These are phyloP conservation scores for Leptarthrus brevirostris DNA, from an alignment of 2,888 invertebrate genomes.

Conservation along the genomic window DNA sequence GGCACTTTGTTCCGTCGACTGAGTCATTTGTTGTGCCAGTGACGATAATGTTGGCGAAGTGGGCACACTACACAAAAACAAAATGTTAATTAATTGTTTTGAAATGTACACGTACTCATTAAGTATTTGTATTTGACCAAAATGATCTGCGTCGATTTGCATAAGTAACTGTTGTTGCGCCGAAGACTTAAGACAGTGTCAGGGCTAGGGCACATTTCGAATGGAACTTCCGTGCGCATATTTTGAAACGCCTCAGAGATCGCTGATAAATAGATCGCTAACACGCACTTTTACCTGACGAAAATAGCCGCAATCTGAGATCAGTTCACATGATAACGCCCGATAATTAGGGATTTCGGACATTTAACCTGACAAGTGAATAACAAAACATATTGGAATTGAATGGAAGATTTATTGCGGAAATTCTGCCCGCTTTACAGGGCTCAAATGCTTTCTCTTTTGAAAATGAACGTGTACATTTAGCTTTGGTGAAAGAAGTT, in stretches of 20 bases:
- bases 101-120: slow-evolving; percentile 54
- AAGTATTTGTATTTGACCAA: slow-evolving; percentile 52
- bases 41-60: slow-evolving; percentile 9
- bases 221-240: slow-evolving; percentile 43
- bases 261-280: slow-evolving; percentile 47
- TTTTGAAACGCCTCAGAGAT: slow-evolving; percentile 51
- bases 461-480: no score
- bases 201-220: not conserved
- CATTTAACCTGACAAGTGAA: slow-evolving; percentile 39
- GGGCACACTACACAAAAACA: slow-evolving; percentile 37
- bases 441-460: no score
- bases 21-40: slow-evolving; percentile 12
- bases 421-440: no score
- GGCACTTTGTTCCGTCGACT: slow-evolving; percentile 44
- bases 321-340: not conserved
- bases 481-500: no score
- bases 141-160: slow-evolving; percentile 49
- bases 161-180: slow-evolving; percentile 53
- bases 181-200: slow-evolving; percentile 17
- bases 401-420: not conserved
- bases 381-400: not conserved
- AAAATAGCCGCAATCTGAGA: slow-evolving; percentile 35
- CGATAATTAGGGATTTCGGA: slow-evolving; percentile 27
- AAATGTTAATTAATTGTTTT: slow-evolving; percentile 55
- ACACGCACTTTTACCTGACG: slow-evolving; percentile 50